Evolutionary conservation across 1,140 invertebrate species (phyloP).

Genomic region (Adoxophyes honmai): DNA sequence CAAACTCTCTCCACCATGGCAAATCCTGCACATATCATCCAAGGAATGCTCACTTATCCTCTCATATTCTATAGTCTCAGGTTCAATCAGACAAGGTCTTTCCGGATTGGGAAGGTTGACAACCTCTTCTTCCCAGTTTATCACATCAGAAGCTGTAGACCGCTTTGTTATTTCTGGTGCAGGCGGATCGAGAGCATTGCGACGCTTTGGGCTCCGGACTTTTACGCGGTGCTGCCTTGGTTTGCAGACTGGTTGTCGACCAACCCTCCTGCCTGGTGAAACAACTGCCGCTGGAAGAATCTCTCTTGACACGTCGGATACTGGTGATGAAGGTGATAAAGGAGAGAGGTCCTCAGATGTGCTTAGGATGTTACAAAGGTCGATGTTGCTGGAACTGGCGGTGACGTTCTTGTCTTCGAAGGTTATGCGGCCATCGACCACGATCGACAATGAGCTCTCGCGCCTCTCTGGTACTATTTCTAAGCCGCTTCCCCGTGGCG

Average conservation of each 20-base stretch:
- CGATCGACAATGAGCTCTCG: conserved; percentile 17
- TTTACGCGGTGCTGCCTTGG: not conserved
- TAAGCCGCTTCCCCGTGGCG: conserved; percentile 17
- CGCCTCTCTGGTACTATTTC: conserved; percentile 33
- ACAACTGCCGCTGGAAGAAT: not conserved
- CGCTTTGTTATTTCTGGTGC: conserved; percentile 21
- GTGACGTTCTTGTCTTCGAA: conserved; percentile 45
- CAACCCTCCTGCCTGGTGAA: too few relatives aligned
- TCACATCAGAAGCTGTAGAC: conserved; percentile 28
- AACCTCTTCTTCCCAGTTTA: conserved; percentile 31
- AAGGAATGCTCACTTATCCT: conserved; percentile 40
- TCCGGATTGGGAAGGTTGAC: not conserved
- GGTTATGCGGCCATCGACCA: conserved; percentile 12
- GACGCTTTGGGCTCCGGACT: conserved; percentile 44
- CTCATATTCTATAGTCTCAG: conserved; percentile 31
- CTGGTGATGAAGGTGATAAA: not conserved
- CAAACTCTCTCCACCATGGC: conserved; percentile 54
- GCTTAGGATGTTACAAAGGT: conserved; percentile 36
- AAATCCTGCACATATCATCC: conserved; percentile 67
- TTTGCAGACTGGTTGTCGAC: too few relatives aligned
- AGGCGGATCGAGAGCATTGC: conserved; percentile 31
- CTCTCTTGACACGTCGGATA: conserved; percentile 15
- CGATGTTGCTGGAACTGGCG: conserved; percentile 47
- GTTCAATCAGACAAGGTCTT: conserved; percentile 19
- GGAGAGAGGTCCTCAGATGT: not conserved